Base-by-base conservation (phyloP, 2,888 invertebrate genomes). In the Nysson spinosus region DNA sequence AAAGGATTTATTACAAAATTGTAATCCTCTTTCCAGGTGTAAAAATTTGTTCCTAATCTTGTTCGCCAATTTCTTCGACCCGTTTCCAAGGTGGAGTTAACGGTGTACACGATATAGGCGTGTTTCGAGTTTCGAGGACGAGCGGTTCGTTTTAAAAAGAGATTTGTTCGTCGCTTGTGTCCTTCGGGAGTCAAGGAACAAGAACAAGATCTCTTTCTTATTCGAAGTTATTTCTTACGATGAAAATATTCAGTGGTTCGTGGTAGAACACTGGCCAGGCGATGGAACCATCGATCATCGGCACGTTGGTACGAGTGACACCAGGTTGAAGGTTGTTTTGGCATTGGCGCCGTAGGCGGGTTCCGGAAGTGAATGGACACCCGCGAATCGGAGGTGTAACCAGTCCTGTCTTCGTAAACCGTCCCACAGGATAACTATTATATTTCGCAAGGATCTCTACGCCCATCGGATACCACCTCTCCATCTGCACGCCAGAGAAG, bases 321-420 rank as follows among this genome's bases (percentile, higher is more conserved):
- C 69, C 55, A 58, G 64, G 42, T 30, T 72, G 77, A 72, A 69
- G 47, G 50, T 70, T 84, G 83, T 84, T 84, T 84, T 84, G 84
- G 83, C 83, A 83, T 61, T 58, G 66, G 67, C 80, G 64, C 78
- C 71, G 79, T 80, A 77, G 84, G 80, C 80, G 80, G 79, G 74
- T 80, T 74, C 65, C 74, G 72, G 64, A 72, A 80, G 65, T 80
- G 74, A 83, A 83, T 82, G 54, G 73, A 68, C 75, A 72, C 72
- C 71, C 71, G 72, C 80, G 74, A 81, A 73, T 72, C 57, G 71
- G 72, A 75, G 71, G 66, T 72, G 75, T 72, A 75, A 65, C 72
- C 56, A 22, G 62, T 63, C 51, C 52, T 65, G 57, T 69, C 56
- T 32, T 34, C 51, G 52, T 49, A 54, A 54, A 26, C 6, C 12